A percentile compares a stretch with the other conserved stretches of the same genome.
Conservation (phyloP, 2,113 vertebrate species). For the Tylochromis polylepis region DNA sequence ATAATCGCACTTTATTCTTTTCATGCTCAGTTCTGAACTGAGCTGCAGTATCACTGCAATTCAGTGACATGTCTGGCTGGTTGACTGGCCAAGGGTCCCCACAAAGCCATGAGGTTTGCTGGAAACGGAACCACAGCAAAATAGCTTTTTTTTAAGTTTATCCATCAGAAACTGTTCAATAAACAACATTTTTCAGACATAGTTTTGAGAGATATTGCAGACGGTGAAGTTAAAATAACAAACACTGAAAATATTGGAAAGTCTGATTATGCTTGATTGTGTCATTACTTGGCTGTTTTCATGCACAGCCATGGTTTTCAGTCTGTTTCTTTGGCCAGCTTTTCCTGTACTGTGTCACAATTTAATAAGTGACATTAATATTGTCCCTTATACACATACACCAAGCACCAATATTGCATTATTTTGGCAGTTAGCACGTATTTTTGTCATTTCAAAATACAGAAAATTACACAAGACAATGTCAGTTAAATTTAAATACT, state of each 20-base stretch:
- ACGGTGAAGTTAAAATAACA: not conserved
- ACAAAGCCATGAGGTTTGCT: not conserved
- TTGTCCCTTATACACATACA: not conserved
- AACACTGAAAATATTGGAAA: not conserved
- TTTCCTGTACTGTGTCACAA: not conserved
- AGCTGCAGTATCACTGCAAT: not conserved
- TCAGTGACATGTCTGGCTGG: not conserved
- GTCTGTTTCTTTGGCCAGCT: not conserved
- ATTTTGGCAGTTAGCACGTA: not conserved
- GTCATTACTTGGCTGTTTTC: not conserved
- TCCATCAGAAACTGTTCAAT: not conserved
- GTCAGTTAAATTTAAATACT: not conserved
- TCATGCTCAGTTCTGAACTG: not conserved
- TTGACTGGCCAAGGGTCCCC: not conserved
- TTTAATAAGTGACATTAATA: not conserved
- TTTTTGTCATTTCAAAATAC: not conserved
- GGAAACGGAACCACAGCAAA: not conserved
- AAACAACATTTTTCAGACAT: not conserved
- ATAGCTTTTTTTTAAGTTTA: not conserved
- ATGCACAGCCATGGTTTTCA: not conserved
- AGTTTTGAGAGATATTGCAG: not conserved
- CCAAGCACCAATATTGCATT: not conserved
- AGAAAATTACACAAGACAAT: not conserved
- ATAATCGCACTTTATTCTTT: not conserved
- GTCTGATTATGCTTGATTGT: not conserved